Evolutionary conservation across 2,113 vertebrate species (phyloP).

Genomic region (Gavialis gangeticus): DNA sequence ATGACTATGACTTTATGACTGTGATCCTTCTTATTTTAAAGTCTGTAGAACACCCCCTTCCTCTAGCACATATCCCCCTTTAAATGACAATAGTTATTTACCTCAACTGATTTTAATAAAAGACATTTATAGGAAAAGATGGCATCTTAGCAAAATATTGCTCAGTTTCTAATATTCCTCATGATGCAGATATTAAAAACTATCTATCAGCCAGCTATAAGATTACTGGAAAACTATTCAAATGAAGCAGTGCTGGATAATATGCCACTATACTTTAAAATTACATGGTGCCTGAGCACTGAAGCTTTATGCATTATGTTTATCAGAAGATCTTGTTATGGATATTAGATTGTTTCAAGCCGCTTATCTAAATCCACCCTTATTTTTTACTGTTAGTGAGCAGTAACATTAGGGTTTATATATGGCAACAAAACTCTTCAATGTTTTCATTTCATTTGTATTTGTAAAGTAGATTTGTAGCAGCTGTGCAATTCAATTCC

Average conservation of each 20-base stretch:
- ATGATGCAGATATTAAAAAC: background rate
- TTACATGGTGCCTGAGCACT: background rate
- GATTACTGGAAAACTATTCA: background rate
- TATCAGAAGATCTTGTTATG: background rate
- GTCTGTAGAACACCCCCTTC: too few relatives aligned
- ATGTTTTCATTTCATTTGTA: too few relatives aligned
- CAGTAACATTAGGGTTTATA: background rate
- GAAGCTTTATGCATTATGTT: background rate
- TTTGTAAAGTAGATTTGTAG: background rate
- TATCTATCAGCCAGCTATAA: background rate
- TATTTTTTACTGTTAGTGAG: background rate
- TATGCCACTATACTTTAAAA: background rate
- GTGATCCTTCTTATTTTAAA: too few relatives aligned
- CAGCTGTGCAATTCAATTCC: background rate
- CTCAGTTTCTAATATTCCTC: background rate
- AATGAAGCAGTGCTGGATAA: background rate
- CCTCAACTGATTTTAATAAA: background rate
- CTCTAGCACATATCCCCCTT: background rate
- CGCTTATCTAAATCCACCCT: background rate
- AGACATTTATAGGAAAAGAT: background rate
- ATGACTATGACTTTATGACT: too few relatives aligned
- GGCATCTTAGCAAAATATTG: background rate
- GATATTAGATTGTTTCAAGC: background rate
- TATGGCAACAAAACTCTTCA: rapidly evolving
- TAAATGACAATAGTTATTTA: background rate